These are phyloP conservation scores for Cyaniris semiargus DNA, from an alignment of 2,888 invertebrate genomes.

Conservation along the genomic window DNA sequence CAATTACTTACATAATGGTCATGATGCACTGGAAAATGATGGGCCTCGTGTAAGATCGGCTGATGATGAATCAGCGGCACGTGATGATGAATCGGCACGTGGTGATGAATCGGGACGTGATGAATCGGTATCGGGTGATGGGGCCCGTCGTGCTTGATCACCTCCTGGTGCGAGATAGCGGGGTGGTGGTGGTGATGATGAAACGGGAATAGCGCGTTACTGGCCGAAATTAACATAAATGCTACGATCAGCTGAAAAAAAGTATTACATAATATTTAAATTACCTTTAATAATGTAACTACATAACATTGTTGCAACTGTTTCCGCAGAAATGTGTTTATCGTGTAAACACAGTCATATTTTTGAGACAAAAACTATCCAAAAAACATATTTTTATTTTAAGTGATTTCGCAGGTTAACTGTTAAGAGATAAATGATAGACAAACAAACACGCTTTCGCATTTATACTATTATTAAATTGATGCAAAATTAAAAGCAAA, in stretches of 20 bases:
- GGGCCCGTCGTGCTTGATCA: conserved; percentile 66
- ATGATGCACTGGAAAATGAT: conserved; percentile 52
- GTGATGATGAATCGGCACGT: conserved; percentile 54
- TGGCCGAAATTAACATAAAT: conserved; percentile 57
- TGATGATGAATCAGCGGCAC: conserved; percentile 51
- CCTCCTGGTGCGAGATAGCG: conserved; percentile 69
- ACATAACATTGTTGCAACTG: too few relatives aligned
- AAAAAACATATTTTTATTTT: too few relatives aligned
- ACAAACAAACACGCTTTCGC: too few relatives aligned
- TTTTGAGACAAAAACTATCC: too few relatives aligned
- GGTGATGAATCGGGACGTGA: conserved; percentile 50
- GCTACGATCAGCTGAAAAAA: conserved; percentile 56
- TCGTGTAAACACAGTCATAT: too few relatives aligned
- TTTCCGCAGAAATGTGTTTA: too few relatives aligned
- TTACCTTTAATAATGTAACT: not conserved
- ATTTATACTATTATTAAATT: too few relatives aligned
- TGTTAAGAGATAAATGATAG: too few relatives aligned
- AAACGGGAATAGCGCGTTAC: conserved; percentile 68
- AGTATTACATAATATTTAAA: not conserved
- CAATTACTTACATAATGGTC: conserved; percentile 68
- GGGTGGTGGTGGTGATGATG: conserved; percentile 63
- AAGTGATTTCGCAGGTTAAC: too few relatives aligned
- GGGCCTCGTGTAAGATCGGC: conserved; percentile 52
- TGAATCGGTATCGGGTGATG: conserved; percentile 51
- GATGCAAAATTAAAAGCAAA: too few relatives aligned